Evolutionary conservation across 2,888 invertebrate species (phyloP).

Genomic region (Dascillus cervinus): DNA sequence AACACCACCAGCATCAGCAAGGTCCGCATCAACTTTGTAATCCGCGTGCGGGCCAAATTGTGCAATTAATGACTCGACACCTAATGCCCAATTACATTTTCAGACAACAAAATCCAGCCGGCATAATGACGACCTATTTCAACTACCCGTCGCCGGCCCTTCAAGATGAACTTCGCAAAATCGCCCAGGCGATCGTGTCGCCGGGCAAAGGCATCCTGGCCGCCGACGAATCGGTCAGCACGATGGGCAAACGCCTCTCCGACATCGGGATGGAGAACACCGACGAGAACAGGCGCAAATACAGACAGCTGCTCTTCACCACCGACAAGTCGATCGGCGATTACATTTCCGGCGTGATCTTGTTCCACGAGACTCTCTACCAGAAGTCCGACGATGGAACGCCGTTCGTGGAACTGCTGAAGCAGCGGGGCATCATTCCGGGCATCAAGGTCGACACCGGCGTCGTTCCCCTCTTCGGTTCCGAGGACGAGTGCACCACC

Average conservation of each 20-base stretch:
- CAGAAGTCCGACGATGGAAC: constrained; percentile 54
- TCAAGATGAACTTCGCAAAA: constrained; percentile 77
- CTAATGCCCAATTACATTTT: too few relatives aligned
- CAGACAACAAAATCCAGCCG: constrained; percentile 1
- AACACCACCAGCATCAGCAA: too few relatives aligned
- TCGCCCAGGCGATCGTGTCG: constrained; percentile 81
- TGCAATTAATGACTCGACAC: too few relatives aligned
- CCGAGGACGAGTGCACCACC: constrained; percentile 77
- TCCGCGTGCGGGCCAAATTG: too few relatives aligned
- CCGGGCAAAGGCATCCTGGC: constrained; percentile 95
- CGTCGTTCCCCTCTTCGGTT: constrained; percentile 53
- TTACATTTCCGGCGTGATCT: constrained; percentile 58
- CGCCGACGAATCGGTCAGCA: constrained; percentile 92
- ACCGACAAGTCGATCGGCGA: constrained; percentile 40
- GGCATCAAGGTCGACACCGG: constrained; percentile 61
- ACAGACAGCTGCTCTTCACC: constrained; percentile 55
- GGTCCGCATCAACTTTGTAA: too few relatives aligned
- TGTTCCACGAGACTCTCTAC: constrained; percentile 60
- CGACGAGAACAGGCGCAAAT: constrained; percentile 77
- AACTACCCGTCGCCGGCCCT: constrained; percentile 74
- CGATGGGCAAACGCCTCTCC: constrained; percentile 80
- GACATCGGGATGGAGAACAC: constrained; percentile 86
- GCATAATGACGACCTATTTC: constrained; percentile 31
- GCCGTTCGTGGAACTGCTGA: constrained; percentile 47
- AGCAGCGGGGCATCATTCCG: constrained; percentile 47